Base-by-base conservation (phyloP, 1,140 invertebrate genomes). In the Centruroides vittatus region DNA sequence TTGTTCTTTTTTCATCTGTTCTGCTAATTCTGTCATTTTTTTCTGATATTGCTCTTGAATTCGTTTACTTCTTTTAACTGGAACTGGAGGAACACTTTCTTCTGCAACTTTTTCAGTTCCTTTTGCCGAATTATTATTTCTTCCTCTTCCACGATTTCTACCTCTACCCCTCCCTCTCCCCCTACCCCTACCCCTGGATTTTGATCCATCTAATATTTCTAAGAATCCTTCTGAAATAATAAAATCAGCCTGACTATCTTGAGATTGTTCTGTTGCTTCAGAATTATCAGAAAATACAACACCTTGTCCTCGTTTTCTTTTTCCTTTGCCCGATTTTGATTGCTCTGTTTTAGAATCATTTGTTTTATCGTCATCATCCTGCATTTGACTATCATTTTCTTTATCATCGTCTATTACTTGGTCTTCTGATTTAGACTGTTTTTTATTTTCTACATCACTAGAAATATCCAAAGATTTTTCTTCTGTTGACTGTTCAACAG, bases 21-120 rank as follows among this genome's bases (percentile, higher is more conserved):
- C 65, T 46, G 61, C 60, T 36, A 68, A 35, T 35, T 68, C 66
- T 8, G 61, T 53, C 50, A 62, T 58, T 54, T 67, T 66, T 58
- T 68, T 69, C 69, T 71, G 68, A 58, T 67, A 68, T 35, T 62
- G 55, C n/a, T 61, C 59, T 60, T 64, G 63, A 54, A 72, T 85
- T 83, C 67, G 82, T 79, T 56, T 80, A 79, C n/a, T 80, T 79
- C 67, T 82, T 80, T 69, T 63, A 57, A 58, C 59, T 13, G 52
- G 60, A n/a, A 48, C 49, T 4, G 13, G 11, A n/a, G 41, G 41
- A 41, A 41, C 8, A 41, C 41, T 41, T 41, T 51, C 23, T 51
- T n/a, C 12, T 11, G 5, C 8, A 13, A 34, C 10, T 51, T n/a
- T 51, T 51, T 13, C 50, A 51, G 70, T 12, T 78, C 78, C 35